Percentiles rank a stretch among this genome's conserved stretches.
phyloP scores from a whole-genome alignment of 2,888 invertebrate genomes.

The Tetragonisca angustula region DNA sequence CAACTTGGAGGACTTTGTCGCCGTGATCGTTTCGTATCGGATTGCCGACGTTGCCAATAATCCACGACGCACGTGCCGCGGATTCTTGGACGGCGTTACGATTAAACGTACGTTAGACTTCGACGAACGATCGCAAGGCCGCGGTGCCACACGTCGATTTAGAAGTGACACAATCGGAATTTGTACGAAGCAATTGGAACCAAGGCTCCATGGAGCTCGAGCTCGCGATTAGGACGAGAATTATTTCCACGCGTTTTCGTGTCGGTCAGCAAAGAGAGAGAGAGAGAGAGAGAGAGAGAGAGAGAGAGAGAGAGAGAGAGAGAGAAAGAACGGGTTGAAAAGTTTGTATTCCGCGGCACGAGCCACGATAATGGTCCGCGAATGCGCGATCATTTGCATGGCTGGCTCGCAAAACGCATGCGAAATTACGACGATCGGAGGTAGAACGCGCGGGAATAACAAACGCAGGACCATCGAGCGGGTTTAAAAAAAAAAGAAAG shows the following conservation, averaged over 20 bases:
- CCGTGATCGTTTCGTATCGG: conserved; percentile 30
- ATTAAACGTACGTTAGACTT: conserved; percentile 32
- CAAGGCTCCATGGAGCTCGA: no score
- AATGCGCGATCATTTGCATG: conserved; percentile 19
- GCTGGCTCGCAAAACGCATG: conserved; percentile 22
- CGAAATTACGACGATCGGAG: background rate
- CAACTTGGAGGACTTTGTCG: background rate
- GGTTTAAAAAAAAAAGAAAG: background rate
- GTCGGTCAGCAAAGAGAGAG: background rate
- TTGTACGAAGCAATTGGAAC: conserved; percentile 18
- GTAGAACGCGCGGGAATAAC: background rate
- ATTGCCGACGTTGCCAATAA: conserved; percentile 31
- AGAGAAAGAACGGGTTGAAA: background rate
- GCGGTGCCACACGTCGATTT: conserved; percentile 23
- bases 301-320: no score
- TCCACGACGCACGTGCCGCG: conserved; percentile 42
- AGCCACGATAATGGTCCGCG: conserved; percentile 6
- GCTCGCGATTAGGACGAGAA: background rate
- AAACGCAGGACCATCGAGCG: background rate
- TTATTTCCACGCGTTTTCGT: background rate
- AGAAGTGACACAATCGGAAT: conserved; percentile 39
- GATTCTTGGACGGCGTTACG: conserved; percentile 35
- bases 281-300: no score
- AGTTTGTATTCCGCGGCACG: conserved; percentile 24
- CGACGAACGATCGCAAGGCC: conserved; percentile 46